phyloP scores from a whole-genome alignment of 2,113 vertebrate genomes.

The Marcusenius ussheri region DNA sequence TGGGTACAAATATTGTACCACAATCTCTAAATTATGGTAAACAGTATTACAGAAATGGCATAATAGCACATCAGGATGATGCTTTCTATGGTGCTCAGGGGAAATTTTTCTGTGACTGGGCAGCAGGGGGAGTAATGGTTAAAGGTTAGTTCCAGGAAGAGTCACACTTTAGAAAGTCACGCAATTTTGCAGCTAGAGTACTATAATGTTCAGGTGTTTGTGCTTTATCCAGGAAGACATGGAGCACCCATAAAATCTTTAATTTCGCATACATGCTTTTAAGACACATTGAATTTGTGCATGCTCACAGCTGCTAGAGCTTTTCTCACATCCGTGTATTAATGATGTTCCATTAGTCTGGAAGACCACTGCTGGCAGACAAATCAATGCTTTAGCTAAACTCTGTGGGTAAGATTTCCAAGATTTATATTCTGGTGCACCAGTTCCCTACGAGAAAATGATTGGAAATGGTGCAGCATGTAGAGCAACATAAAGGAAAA shows the following conservation, averaged over 20 bases:
- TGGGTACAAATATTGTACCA: neutral
- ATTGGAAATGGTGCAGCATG: neutral
- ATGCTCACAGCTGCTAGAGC: neutral
- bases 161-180: neutral
- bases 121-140: neutral
- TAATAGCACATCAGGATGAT: neutral
- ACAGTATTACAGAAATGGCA: neutral
- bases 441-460: neutral
- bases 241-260: neutral
- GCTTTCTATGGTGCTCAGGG: neutral
- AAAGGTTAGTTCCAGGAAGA: neutral
- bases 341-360: neutral
- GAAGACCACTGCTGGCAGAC: neutral
- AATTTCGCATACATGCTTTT: neutral
- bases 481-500: neutral
- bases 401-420: constrained; percentile 14
- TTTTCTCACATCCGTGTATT: neutral
- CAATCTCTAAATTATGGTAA: neutral
- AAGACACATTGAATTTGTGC: neutral
- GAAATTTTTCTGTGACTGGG: neutral
- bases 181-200: neutral
- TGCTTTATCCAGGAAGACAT: neutral
- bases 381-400: neutral
- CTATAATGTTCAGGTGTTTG: neutral
- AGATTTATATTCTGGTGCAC: constrained; percentile 12